phyloP scores from a whole-genome alignment of 2,888 invertebrate genomes.

The Callyntrura guangdongensis region DNA sequence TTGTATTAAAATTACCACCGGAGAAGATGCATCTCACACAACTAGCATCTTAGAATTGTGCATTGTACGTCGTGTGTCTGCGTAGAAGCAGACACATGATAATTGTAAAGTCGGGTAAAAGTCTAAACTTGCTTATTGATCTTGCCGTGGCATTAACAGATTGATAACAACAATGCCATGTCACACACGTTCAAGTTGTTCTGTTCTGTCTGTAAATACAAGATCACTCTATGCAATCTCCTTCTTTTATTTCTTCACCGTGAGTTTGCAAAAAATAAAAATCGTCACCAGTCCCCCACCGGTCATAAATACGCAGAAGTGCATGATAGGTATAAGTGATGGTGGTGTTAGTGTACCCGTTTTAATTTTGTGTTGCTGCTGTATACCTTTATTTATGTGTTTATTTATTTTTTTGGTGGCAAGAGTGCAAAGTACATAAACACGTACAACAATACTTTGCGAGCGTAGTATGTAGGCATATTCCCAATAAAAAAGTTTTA shows the following conservation, averaged over 20 bases:
- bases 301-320: not conserved
- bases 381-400: not conserved
- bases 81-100: not conserved
- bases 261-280: not conserved
- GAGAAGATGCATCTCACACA: not conserved
- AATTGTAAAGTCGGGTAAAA: no score
- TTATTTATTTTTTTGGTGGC: conserved; percentile 5
- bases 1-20: no score
- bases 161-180: not conserved
- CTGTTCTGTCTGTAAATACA: not conserved
- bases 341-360: not conserved
- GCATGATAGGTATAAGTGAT: not conserved
- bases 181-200: not conserved
- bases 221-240: not conserved
- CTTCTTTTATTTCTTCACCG: no score
- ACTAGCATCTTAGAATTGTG: no score
- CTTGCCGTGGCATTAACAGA: no score
- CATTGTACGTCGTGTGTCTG: not conserved
- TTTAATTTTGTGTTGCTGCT: conserved; percentile 15
- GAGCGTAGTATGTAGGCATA: not conserved
- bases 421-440: conserved; percentile 49
- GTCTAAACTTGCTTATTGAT: conserved; percentile 33
- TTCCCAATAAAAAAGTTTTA: not conserved
- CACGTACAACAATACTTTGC: conserved; percentile 3
- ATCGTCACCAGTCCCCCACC: not conserved